phyloP scores from a whole-genome alignment of 2,797 vertebrate species.

The Agapornis canus region DNA sequence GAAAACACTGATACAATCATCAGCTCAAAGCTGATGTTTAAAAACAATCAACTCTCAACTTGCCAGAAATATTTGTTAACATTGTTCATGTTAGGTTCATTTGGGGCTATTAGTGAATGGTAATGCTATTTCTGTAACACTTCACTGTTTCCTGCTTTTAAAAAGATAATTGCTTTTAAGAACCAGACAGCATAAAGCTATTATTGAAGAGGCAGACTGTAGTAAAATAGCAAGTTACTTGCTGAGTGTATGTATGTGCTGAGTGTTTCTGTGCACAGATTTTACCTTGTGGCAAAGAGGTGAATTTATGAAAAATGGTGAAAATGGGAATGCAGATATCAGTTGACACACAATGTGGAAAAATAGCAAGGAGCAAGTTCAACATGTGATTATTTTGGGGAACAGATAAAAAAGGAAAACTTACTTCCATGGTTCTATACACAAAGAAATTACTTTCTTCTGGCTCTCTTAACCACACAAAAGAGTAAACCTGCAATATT shows the following conservation, averaged over 20 bases:
- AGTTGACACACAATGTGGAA: neutral
- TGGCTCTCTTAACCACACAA: neutral
- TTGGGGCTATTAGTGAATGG: neutral
- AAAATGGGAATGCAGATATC: neutral
- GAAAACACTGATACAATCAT: neutral
- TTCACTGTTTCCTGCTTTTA: neutral
- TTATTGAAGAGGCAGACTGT: neutral
- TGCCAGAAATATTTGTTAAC: neutral
- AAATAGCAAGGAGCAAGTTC: neutral
- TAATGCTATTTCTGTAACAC: neutral
- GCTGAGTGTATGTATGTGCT: neutral
- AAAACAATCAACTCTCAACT: neutral
- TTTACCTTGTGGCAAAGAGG: neutral
- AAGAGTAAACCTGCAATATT: neutral
- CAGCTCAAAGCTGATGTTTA: neutral
- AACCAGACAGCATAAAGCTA: neutral
- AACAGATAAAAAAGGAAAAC: neutral
- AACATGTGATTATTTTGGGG: neutral
- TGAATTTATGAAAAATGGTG: neutral
- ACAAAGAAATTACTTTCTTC: neutral
- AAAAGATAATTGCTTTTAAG: neutral
- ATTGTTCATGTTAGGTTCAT: neutral
- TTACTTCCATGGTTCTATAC: neutral
- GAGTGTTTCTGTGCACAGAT: neutral
- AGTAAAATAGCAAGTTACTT: neutral